Conservation (phyloP, 2,797 vertebrate species). For the Merluccius polli region DNA sequence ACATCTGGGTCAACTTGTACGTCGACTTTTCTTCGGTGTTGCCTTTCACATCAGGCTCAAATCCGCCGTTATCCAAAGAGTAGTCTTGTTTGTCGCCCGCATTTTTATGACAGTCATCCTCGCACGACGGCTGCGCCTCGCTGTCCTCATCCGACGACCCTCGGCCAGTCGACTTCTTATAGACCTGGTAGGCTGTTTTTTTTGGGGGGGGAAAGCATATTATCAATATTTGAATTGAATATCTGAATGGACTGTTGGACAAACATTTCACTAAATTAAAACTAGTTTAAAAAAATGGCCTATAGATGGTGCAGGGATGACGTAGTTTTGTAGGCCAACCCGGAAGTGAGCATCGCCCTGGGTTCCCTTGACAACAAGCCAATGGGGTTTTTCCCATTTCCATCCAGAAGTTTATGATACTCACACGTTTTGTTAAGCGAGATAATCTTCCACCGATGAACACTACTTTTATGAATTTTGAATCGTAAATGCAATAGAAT, state of each 20-base stretch:
- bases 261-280: neutral
- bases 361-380: too few species aligned
- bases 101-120: neutral
- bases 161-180: slow-evolving; percentile 2
- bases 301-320: too few species aligned
- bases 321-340: too few species aligned
- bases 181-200: slow-evolving; percentile 54
- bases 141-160: slow-evolving; percentile 22
- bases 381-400: too few species aligned
- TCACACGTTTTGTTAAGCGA: too few species aligned
- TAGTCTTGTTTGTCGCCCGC: slow-evolving; percentile 41
- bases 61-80: slow-evolving; percentile 51
- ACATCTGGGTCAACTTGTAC: slow-evolving; percentile 51
- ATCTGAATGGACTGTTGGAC: neutral
- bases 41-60: slow-evolving; percentile 42
- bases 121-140: slow-evolving; percentile 8
- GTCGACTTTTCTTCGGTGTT: slow-evolving; percentile 32
- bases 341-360: too few species aligned
- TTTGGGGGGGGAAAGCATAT: neutral
- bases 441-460: too few species aligned
- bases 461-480: too few species aligned
- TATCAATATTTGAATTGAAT: slow-evolving; percentile 6
- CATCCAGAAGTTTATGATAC: too few species aligned
- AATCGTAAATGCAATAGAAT: too few species aligned
- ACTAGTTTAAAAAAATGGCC: neutral